These are phyloP conservation scores for Sander vitreus DNA, from an alignment of 2,113 vertebrate genomes.

Conservation along the genomic window DNA sequence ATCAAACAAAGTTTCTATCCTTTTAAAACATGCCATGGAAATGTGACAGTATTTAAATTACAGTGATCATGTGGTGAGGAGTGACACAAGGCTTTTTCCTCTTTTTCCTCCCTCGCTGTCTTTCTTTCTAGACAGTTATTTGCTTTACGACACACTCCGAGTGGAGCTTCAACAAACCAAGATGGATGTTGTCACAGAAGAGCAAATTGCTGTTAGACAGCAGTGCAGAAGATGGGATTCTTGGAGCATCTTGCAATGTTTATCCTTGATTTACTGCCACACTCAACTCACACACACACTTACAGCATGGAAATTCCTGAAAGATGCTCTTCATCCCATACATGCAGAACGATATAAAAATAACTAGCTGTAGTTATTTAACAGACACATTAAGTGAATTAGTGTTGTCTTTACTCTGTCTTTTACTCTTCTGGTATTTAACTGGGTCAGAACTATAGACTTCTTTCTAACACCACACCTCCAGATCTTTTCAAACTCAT, in stretches of 20 bases:
- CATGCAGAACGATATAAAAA: neutral
- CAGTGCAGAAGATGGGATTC: neutral
- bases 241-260: constrained; percentile 20
- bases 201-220: neutral
- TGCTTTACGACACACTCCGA: neutral
- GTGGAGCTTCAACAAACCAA: constrained; percentile 25
- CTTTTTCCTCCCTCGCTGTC: neutral
- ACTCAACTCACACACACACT: neutral
- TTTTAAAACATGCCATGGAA: neutral
- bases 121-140: constrained; percentile 1
- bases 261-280: constrained; percentile 17
- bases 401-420: too few species aligned
- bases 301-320: neutral
- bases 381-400: too few species aligned
- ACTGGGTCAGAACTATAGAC: too few species aligned
- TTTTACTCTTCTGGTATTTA: too few species aligned
- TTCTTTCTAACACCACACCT: neutral
- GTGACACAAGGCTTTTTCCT: neutral
- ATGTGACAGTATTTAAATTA: constrained; percentile 4
- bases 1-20: constrained; percentile 6
- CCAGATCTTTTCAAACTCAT: neutral
- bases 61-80: neutral
- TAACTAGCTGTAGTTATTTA: too few species aligned
- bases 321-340: neutral
- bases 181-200: constrained; percentile 24